phyloP scores from a whole-genome alignment of 2,113 vertebrate species.

The Bufo bufo region DNA sequence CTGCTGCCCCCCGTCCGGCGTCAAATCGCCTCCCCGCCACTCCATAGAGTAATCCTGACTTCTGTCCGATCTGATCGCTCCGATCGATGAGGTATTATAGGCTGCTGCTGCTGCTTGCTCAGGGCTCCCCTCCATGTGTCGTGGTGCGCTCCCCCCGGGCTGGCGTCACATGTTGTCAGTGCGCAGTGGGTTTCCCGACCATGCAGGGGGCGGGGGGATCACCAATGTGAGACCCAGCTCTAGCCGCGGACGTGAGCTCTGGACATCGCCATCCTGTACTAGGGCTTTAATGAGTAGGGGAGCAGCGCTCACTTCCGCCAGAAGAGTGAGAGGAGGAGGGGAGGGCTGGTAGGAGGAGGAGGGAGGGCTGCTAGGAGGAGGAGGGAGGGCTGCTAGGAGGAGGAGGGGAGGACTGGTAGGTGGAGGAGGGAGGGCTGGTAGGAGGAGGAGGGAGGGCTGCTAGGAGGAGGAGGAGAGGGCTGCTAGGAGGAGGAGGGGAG shows the following conservation, averaged over 20 bases:
- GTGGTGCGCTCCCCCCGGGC: neutral
- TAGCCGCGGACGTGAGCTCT: neutral
- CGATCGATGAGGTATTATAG: neutral
- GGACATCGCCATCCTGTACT: neutral
- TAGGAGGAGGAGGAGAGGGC: too few relatives aligned
- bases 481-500: too few relatives aligned
- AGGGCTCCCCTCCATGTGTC: constrained; percentile 12
- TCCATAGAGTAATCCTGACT: neutral
- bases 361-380: too few relatives aligned
- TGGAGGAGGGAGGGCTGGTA: too few relatives aligned
- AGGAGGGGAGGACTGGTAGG: too few relatives aligned
- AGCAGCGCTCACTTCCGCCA: constrained; percentile 51
- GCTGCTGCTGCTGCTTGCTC: neutral
- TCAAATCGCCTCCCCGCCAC: neutral
- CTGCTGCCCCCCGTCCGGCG: neutral
- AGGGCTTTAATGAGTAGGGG: neutral
- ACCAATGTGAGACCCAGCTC: neutral
- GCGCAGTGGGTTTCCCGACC: neutral
- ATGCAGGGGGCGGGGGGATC: neutral
- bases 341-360: too few relatives aligned
- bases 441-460: too few relatives aligned
- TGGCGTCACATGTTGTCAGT: constrained; percentile 29
- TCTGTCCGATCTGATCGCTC: neutral
- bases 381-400: too few relatives aligned
- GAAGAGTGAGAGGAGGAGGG: neutral